Evolutionary conservation across 2,797 vertebrate genomes (phyloP).

Genomic region (Lagocephalus sceleratus): DNA sequence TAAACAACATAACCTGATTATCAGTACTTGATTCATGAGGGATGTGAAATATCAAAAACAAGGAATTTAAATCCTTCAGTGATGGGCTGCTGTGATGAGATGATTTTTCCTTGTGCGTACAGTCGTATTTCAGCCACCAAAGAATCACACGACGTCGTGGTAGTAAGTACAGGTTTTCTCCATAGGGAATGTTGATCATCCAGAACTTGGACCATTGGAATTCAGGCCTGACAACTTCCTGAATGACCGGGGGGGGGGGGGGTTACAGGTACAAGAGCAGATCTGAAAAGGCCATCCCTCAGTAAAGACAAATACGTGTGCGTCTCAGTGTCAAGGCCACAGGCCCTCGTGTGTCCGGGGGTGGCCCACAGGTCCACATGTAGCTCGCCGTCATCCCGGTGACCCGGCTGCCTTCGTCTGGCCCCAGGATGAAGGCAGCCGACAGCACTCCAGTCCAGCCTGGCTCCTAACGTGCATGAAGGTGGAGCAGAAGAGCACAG

Average conservation of each 20-base stretch:
- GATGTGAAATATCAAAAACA: too few relatives aligned
- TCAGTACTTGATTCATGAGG: too few relatives aligned
- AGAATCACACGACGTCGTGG: not conserved
- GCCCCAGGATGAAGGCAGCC: too few relatives aligned
- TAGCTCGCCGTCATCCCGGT: too few relatives aligned
- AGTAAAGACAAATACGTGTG: too few relatives aligned
- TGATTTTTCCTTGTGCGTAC: not conserved
- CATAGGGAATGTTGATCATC: constrained; percentile 56
- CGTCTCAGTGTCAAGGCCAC: not conserved
- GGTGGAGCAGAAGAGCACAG: too few relatives aligned
- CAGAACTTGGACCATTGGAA: constrained; percentile 54
- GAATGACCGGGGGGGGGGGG: constrained; percentile 45
- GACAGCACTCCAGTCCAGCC: too few relatives aligned
- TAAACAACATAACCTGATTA: too few relatives aligned
- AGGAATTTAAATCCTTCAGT: not conserved
- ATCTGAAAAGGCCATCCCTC: too few relatives aligned
- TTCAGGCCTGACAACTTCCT: constrained; percentile 67
- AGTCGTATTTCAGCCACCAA: not conserved
- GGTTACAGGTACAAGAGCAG: constrained; percentile 32
- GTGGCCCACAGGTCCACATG: too few relatives aligned
- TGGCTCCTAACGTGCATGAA: too few relatives aligned
- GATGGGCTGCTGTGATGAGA: not conserved
- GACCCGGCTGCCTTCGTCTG: too few relatives aligned
- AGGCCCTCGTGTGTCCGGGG: constrained; percentile 59
- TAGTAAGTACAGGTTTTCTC: not conserved